Evolutionary conservation across 1,140 invertebrate genomes (phyloP).

Genomic region (Lordiphosa collinella): DNA sequence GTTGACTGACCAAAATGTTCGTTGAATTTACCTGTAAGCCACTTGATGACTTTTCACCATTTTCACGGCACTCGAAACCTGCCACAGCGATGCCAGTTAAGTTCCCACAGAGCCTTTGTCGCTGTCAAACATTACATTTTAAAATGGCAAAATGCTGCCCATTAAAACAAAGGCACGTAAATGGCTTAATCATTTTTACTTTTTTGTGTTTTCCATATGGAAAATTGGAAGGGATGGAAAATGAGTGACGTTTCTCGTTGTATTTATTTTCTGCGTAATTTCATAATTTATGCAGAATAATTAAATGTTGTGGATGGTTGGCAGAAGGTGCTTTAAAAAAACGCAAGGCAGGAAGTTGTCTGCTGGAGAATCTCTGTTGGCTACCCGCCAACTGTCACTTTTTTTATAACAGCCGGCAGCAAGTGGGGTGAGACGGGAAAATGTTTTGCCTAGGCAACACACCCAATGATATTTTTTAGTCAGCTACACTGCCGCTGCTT

Average conservation of each 20-base stretch:
- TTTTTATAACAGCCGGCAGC: slow-evolving; percentile 20
- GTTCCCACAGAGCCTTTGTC: not conserved
- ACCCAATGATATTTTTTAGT: slow-evolving; percentile 25
- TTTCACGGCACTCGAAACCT: slow-evolving; percentile 9
- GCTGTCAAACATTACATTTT: slow-evolving; percentile 28
- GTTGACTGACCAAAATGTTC: not conserved
- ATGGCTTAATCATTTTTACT: slow-evolving; percentile 39
- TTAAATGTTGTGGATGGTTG: slow-evolving; percentile 34
- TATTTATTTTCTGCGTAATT: slow-evolving; percentile 51
- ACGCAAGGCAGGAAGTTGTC: slow-evolving; percentile 2
- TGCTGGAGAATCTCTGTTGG: slow-evolving; percentile 9
- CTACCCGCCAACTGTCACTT: slow-evolving; percentile 56
- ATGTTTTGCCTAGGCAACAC: slow-evolving; percentile 22
- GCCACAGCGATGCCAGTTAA: slow-evolving; percentile 25
- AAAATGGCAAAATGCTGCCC: slow-evolving; percentile 36
- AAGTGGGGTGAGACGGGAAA: not conserved
- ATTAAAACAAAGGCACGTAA: slow-evolving; percentile 48
- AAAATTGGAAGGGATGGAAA: slow-evolving; percentile 20
- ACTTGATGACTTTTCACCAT: slow-evolving; percentile 24
- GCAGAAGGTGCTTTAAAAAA: not conserved
- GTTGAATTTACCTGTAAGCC: slow-evolving; percentile 17
- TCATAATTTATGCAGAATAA: slow-evolving; percentile 67
- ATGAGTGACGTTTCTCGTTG: slow-evolving; percentile 36
- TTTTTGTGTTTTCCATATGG: slow-evolving; percentile 8
- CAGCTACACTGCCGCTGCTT: slow-evolving; percentile 5